Base-by-base conservation (phyloP, 2,113 vertebrate species). In the Lophochroa leadbeateri region DNA sequence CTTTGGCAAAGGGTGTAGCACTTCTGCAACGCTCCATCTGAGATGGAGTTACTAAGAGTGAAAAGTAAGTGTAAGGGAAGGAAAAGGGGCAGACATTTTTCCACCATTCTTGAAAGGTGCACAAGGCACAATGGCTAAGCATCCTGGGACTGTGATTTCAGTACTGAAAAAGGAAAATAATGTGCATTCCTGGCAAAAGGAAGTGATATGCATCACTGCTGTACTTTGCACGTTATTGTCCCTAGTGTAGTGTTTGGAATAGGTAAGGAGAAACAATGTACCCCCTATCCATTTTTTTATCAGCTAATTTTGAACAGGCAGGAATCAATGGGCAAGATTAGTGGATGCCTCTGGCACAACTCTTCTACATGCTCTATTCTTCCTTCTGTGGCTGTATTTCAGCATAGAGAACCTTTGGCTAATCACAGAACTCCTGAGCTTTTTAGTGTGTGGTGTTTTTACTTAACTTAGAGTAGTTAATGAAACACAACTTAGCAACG, bases 201-300 rank as follows among this genome's bases (percentile, higher is more conserved):
- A 65, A 9, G 17, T 27, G 4, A 5, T 44, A 13, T n/a, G 1
- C 0, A 7, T 41, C n/a, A 15, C 60, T 65, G 17, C 8, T 10
- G 11, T 33, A 7, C 13, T 61, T 23, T 46, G 17, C 9, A 46
- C 12, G 29, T 21, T 4, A 5, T 13, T 44, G 11, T 21, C 13
- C 29, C 20, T 23, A 9, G 3, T 41, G 23, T 4, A 53, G 7
- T 33, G 37, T 77, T 75, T 53, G 31, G 47, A 33, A 9, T 17
- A 53, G 18, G 13, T 39, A 33, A 53, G 24, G 44, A 43, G 19
- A 46, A 25, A 50, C 4, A 7, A 25, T 39, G 25, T 20, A 49
- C n/a, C 16, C 16, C 10, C 2, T n/a, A 10, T 41, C 8, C 6
- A 20, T 50, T 37, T 65, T 77, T 69, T 29, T n/a, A 58, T 39